phyloP scores from a whole-genome alignment of 2,797 vertebrate genomes.

The Chaetophractus vellerosus region DNA sequence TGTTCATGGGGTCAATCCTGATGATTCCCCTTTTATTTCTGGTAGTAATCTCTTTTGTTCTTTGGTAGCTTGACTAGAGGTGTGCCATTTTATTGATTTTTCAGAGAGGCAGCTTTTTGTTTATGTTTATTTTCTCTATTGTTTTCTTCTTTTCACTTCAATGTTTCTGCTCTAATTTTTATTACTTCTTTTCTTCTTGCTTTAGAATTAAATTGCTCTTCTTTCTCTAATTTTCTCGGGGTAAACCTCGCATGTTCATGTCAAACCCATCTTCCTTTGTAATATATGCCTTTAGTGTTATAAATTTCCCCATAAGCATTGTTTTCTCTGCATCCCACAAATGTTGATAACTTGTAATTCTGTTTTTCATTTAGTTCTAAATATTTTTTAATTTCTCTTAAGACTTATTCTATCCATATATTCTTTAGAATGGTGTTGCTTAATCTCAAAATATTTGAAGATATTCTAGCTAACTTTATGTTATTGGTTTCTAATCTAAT shows the following conservation, averaged over 20 bases:
- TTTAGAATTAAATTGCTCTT: no score
- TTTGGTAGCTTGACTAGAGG: background rate
- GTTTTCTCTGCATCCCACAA: background rate
- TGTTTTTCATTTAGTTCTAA: background rate
- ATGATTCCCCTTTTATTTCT: background rate
- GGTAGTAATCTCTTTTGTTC: background rate
- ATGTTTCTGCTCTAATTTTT: no score
- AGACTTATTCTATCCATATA: background rate
- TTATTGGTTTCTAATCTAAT: background rate
- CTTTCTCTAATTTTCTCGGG: no score
- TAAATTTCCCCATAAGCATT: background rate
- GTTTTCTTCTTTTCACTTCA: no score
- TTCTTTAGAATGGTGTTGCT: background rate
- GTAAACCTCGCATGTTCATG: background rate
- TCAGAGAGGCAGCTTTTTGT: no score
- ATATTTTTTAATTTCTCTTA: background rate
- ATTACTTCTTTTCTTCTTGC: background rate
- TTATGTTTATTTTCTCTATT: no score
- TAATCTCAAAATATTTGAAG: background rate
- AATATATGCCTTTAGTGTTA: background rate
- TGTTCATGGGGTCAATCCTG: no score
- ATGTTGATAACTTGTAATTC: background rate
- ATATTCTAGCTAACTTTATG: background rate
- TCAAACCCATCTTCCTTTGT: background rate
- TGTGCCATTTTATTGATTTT: background rate